Evolutionary conservation across 2,113 vertebrate species (phyloP).

Genomic region (Hepsetus odoe): DNA sequence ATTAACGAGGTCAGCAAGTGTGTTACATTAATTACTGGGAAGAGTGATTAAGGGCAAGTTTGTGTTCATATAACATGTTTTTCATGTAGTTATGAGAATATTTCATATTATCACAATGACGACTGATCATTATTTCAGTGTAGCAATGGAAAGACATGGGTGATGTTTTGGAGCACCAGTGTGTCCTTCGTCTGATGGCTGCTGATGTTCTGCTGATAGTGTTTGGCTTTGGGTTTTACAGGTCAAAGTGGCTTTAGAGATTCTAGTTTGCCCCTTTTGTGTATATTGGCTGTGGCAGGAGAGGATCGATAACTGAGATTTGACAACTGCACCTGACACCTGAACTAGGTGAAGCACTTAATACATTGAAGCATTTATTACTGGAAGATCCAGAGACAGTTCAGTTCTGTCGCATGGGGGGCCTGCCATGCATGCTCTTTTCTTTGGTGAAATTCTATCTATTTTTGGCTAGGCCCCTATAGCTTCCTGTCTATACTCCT

Average conservation of each 20-base stretch:
- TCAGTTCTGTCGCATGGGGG: no score
- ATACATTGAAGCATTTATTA: slow-evolving; percentile 1
- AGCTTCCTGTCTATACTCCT: no score
- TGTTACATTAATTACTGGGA: no score
- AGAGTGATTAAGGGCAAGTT: no score
- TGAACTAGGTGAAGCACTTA: slow-evolving; percentile 22
- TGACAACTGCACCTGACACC: background rate
- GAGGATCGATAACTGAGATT: background rate
- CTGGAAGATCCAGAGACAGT: background rate
- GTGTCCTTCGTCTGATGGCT: background rate
- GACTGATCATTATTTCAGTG: no score
- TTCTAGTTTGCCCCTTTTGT: background rate
- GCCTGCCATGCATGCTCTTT: background rate
- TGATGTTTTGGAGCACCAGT: background rate
- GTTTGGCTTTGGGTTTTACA: background rate
- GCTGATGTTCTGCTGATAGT: background rate
- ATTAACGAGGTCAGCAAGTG: no score
- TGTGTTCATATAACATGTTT: no score
- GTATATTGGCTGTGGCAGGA: slow-evolving; percentile 13
- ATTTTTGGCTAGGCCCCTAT: no score
- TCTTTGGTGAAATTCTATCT: background rate
- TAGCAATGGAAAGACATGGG: background rate
- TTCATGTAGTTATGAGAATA: no score
- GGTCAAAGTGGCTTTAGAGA: background rate
- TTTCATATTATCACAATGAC: no score